Conservation (phyloP, 2,888 invertebrate species). For the Drosophila testacea region DNA sequence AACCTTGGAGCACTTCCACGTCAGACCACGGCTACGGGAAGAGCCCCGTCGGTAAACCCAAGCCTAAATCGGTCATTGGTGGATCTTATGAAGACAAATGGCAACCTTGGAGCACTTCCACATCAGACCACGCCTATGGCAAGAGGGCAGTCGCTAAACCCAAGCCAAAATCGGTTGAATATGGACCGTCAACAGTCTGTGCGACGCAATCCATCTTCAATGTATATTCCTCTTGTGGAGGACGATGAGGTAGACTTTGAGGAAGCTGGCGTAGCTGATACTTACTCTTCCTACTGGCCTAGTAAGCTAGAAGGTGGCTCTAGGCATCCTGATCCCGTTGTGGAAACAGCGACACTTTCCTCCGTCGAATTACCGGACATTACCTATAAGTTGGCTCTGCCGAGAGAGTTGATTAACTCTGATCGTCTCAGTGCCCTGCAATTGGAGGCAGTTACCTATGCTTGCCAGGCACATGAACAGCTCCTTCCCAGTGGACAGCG, state of each 20-base stretch:
- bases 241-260: slow-evolving; percentile 96
- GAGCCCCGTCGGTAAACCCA: background rate
- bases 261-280: slow-evolving; percentile 98
- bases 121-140: background rate
- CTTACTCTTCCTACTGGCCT: slow-evolving; percentile 99
- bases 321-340: slow-evolving; percentile 99
- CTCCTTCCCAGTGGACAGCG: slow-evolving; percentile 94
- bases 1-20: slow-evolving; percentile 1
- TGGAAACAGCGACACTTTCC: slow-evolving; percentile 98
- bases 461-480: slow-evolving; percentile 98
- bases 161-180: background rate
- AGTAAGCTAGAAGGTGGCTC: slow-evolving; percentile 87
- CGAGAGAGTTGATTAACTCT: slow-evolving; percentile 91
- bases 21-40: background rate
- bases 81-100: slow-evolving; percentile 18
- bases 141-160: background rate
- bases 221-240: slow-evolving; percentile 42
- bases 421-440: slow-evolving; percentile 97
- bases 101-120: slow-evolving; percentile 1
- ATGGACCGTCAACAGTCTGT: background rate
- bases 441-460: slow-evolving; percentile 98
- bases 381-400: slow-evolving; percentile 93
- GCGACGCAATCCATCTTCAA: slow-evolving; percentile 7
- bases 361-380: slow-evolving; percentile 98
- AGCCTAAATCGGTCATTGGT: background rate